phyloP scores from a whole-genome alignment of 2,113 vertebrate genomes.

The Sterrhoptilus dennistouni region DNA sequence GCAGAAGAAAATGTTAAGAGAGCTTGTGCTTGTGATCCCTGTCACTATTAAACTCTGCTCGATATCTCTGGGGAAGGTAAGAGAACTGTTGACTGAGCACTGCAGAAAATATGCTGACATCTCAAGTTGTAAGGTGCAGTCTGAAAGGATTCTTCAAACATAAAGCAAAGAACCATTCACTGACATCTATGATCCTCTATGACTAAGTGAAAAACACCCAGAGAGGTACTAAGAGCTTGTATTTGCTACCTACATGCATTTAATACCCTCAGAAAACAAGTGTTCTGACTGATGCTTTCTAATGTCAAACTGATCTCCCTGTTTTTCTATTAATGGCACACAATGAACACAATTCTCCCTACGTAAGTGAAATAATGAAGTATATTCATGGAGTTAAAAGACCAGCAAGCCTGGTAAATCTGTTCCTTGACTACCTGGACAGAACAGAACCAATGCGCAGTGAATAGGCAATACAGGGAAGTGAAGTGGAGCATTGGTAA shows the following conservation, averaged over 20 bases:
- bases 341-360: background rate
- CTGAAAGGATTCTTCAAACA: background rate
- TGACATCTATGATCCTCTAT: background rate
- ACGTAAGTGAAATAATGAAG: background rate
- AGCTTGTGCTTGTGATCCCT: background rate
- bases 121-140: background rate
- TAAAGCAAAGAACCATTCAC: background rate
- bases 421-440: background rate
- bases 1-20: background rate
- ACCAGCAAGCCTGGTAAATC: background rate
- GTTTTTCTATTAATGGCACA: background rate
- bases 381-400: background rate
- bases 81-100: background rate
- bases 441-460: background rate
- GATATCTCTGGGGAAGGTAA: background rate
- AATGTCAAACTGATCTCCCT: background rate
- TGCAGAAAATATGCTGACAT: background rate
- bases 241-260: background rate
- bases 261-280: background rate
- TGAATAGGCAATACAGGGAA: background rate
- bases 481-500: background rate
- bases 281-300: background rate
- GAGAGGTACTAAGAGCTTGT: background rate
- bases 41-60: background rate
- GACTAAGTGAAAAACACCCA: background rate